A percentile compares a stretch with the other conserved stretches of the same genome.
Evolutionary conservation across 2,113 vertebrate species (phyloP).

Genomic region (Marcusenius ussheri): DNA sequence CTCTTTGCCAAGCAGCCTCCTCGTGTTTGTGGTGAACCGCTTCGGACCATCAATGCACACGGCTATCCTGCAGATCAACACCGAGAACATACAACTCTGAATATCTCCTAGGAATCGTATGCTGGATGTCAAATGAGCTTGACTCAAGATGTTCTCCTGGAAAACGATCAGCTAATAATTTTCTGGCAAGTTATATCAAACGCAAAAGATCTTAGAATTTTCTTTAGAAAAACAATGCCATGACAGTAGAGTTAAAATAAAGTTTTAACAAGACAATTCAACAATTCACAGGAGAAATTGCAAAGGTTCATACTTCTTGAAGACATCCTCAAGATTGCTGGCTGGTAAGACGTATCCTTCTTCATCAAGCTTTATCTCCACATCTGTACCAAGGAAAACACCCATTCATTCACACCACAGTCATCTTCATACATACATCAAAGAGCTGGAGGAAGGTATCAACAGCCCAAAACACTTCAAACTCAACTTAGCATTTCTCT

Average conservation of each 20-base stretch:
- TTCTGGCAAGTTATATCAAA: background rate
- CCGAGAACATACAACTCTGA: background rate
- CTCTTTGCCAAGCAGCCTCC: constrained; percentile 75
- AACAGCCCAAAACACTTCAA: background rate
- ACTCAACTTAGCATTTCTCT: background rate
- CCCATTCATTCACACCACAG: background rate
- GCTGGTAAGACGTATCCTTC: constrained; percentile 75
- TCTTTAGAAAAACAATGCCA: background rate
- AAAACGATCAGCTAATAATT: background rate
- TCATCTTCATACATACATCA: background rate
- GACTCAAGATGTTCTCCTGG: background rate
- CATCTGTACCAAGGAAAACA: constrained; percentile 58
- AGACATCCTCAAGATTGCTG: constrained; percentile 57
- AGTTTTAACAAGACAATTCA: background rate
- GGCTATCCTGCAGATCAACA: constrained; percentile 62
- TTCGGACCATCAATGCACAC: constrained; percentile 77
- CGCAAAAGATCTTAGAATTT: background rate
- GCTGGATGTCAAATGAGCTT: background rate
- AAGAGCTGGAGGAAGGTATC: background rate
- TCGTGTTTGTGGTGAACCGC: constrained; percentile 70
- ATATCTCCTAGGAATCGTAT: background rate
- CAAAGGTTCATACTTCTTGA: constrained; percentile 61
- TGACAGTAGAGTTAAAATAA: background rate
- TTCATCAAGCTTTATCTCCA: constrained; percentile 86
- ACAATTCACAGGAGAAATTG: background rate